Evolutionary conservation across 1,140 invertebrate genomes (phyloP), one percentile per base, ranked within the genome.

Genomic region (Thaumetopoea pityocampa): DNA sequence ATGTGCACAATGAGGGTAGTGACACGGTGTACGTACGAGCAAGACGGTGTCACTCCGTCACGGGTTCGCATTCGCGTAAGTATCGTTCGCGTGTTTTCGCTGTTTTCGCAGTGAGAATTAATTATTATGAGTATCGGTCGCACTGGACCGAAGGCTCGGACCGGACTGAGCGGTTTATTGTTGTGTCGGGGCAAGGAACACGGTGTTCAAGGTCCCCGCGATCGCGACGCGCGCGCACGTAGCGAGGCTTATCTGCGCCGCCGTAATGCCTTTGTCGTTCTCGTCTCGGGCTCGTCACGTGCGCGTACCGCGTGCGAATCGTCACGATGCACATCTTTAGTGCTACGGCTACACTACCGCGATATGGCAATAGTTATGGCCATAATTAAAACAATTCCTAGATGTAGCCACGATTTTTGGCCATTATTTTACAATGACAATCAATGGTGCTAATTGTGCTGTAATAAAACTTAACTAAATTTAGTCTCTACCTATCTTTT

Each of bases 141-240:
- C 78, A 74, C 67, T 51, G 48, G 63, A 60, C 76, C 67, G 68
- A 59, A 76, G 73, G 66, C 57, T 78, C 54, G 58, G 48, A 65
- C 62, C 69, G 67, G 61, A 79, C 78, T 82, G 78, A 81, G 64
- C 64, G 65, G 56, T 73, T 72, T 76, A 73, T 77, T 81, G 73
- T 82, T 78, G 65, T 78, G 70, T 62, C 55, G 67, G 65, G 68
- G 70, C 62, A 81, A 74, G 78, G 78, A 77, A 67, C 59, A 65
- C 57, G 50, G 63, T 63, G 58, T 57, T 76, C 78, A 79, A 82
- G 78, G 74, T 78, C 67, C 59, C 65, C 69, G 69, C 73, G 67
- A 68, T 50, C 64, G 49, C 50, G 61, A 47, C 38, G 17, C 28
- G 26, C 26, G 35, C 49, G 51, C 73, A 77, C 73, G 69, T 73